Evolutionary conservation across 1,140 invertebrate species (phyloP).

Genomic region (Drosophila lacteicornis): DNA sequence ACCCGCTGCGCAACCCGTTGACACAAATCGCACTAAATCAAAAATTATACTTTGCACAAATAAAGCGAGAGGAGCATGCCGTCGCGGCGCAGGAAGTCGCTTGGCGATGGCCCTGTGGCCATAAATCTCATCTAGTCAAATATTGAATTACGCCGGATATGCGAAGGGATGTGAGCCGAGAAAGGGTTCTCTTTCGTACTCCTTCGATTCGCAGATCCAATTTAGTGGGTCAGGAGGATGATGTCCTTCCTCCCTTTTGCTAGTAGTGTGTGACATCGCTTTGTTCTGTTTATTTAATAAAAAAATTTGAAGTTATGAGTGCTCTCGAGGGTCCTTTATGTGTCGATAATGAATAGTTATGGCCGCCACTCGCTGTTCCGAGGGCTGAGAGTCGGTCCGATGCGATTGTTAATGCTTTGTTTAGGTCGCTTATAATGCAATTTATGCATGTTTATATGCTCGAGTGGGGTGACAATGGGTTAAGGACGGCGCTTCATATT

Average conservation of each 20-base stretch:
- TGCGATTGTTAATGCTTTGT: conserved; percentile 57
- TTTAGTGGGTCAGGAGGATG: conserved; percentile 78
- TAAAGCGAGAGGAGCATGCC: conserved; percentile 44
- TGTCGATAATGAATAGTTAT: conserved; percentile 84
- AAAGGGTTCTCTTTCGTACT: conserved; percentile 49
- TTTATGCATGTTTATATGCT: conserved; percentile 75
- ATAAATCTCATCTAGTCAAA: conserved; percentile 84
- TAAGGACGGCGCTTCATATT: conserved; percentile 31
- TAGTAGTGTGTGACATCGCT: conserved; percentile 64
- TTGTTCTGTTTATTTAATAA: conserved; percentile 78
- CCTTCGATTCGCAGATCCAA: conserved; percentile 58
- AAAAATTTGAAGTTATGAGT: conserved; percentile 82
- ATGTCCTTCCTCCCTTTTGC: conserved; percentile 21
- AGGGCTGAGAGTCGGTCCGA: conserved; percentile 20
- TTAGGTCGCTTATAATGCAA: conserved; percentile 76
- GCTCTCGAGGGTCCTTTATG: conserved; percentile 65
- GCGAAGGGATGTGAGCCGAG: conserved; percentile 5
- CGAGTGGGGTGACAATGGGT: conserved; percentile 56
- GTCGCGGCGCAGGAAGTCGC: conserved; percentile 56
- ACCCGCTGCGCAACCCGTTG: conserved; percentile 59
- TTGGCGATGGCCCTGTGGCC: conserved; percentile 60
- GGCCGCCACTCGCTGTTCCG: conserved; percentile 34
- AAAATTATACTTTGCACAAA: conserved; percentile 82
- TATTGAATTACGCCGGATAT: conserved; percentile 83
- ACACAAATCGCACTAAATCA: conserved; percentile 82